A percentile compares a stretch with the other conserved stretches of the same genome.
Conservation (phyloP, 2,888 invertebrate genomes). For the Phyllotreta cruciferae region DNA sequence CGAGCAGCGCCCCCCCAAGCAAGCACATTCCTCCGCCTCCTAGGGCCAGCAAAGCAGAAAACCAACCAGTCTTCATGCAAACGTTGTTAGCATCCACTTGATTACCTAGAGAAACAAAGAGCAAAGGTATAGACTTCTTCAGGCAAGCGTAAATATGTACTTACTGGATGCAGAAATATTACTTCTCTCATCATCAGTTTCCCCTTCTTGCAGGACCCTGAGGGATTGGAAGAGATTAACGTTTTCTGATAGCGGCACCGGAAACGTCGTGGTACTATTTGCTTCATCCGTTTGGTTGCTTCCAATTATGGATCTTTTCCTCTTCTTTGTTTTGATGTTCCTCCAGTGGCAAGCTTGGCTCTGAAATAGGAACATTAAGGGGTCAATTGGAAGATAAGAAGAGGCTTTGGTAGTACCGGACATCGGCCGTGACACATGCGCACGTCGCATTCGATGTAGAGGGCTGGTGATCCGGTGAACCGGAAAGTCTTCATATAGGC, state of each 20-base stretch:
- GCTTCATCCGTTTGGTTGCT: background rate
- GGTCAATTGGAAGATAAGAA: background rate
- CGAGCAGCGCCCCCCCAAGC: slow-evolving; percentile 74
- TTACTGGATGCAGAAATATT: slow-evolving; percentile 46
- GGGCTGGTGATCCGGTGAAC: slow-evolving; percentile 91
- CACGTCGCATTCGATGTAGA: slow-evolving; percentile 94
- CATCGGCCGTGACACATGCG: slow-evolving; percentile 95
- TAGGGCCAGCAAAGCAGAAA: slow-evolving; percentile 63
- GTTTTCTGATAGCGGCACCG: slow-evolving; percentile 77
- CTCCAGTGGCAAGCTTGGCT: slow-evolving; percentile 94
- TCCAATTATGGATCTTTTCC: slow-evolving; percentile 73
- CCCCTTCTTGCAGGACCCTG: slow-evolving; percentile 85
- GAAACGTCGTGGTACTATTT: slow-evolving; percentile 40
- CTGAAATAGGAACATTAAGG: slow-evolving; percentile 60
- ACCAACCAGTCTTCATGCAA: slow-evolving; percentile 62
- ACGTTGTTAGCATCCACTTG: slow-evolving; percentile 54
- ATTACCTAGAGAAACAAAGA: slow-evolving; percentile 17
- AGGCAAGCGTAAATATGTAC: slow-evolving; percentile 3
- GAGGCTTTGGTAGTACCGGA: slow-evolving; percentile 69
- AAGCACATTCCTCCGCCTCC: slow-evolving; percentile 67
- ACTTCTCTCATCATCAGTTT: slow-evolving; percentile 68
- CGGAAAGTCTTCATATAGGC: slow-evolving; percentile 95
- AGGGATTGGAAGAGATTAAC: slow-evolving; percentile 89
- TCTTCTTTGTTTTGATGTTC: slow-evolving; percentile 77
- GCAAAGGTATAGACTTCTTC: background rate